phyloP scores from a whole-genome alignment of 2,113 vertebrate species.

The Myocastor coypus region DNA sequence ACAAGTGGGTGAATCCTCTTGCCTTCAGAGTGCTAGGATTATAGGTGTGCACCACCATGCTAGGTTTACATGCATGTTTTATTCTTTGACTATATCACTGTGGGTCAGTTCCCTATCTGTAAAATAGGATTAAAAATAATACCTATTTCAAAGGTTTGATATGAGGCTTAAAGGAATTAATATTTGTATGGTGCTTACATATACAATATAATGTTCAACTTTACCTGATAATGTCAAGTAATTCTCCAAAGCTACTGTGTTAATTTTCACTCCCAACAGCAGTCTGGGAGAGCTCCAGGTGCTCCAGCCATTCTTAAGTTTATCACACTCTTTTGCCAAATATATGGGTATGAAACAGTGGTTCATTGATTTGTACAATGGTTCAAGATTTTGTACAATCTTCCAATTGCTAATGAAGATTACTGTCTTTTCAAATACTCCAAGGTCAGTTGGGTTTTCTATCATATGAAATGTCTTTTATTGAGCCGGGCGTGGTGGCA shows the following conservation, averaged over 20 bases:
- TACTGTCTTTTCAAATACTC: neutral
- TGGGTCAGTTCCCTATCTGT: neutral
- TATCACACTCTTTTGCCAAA: neutral
- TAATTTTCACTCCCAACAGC: neutral
- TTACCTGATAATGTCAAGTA: neutral
- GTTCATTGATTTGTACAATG: no score
- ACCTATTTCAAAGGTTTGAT: neutral
- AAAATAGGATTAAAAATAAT: constrained; percentile 16
- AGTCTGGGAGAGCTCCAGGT: neutral
- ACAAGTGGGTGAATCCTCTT: neutral
- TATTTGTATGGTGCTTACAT: neutral
- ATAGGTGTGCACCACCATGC: neutral
- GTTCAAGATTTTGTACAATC: neutral
- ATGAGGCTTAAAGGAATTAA: neutral
- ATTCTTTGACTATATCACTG: constrained; percentile 39
- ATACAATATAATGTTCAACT: neutral
- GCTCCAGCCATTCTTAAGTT: neutral
- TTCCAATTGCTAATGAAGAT: neutral
- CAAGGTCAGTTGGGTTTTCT: neutral
- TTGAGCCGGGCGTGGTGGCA: no score
- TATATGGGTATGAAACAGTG: neutral
- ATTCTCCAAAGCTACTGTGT: neutral
- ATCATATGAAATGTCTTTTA: neutral
- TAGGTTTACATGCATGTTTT: neutral
- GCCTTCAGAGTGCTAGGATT: neutral